Evolutionary conservation across 2,797 vertebrate genomes (phyloP).

Genomic region (Chrosomus eos): DNA sequence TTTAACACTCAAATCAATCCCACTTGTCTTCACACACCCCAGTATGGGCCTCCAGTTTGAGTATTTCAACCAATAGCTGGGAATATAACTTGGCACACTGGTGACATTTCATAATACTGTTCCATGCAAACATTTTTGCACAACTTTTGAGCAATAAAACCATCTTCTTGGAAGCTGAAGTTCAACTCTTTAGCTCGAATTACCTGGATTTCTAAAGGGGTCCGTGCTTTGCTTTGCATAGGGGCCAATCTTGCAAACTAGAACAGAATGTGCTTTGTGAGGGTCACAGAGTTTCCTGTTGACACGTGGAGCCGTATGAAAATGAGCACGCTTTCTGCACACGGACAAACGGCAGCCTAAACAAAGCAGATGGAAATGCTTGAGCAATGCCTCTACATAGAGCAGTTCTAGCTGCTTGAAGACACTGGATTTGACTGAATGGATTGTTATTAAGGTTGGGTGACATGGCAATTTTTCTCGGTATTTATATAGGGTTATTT

Average conservation of each 20-base stretch:
- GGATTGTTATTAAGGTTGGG: neutral
- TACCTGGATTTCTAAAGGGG: neutral
- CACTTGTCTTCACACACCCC: neutral
- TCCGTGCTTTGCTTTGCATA: slow-evolving; percentile 16
- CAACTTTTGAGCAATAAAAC: neutral
- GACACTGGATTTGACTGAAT: neutral
- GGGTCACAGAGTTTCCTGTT: slow-evolving; percentile 66
- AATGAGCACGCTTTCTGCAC: slow-evolving; percentile 62
- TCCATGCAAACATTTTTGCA: neutral
- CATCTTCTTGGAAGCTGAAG: neutral
- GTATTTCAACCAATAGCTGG: neutral
- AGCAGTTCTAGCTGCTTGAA: neutral
- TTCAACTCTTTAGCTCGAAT: slow-evolving; percentile 15
- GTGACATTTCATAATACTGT: neutral
- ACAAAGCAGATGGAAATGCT: slow-evolving; percentile 58
- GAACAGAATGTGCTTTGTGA: slow-evolving; percentile 75
- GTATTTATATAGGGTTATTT: neutral
- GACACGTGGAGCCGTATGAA: slow-evolving; percentile 67
- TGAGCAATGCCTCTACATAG: neutral
- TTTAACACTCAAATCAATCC: slow-evolving; percentile 4
- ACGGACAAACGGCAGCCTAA: slow-evolving; percentile 29
- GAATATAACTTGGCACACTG: slow-evolving; percentile 5
- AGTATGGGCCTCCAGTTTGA: neutral
- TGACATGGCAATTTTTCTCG: neutral
- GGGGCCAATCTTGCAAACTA: slow-evolving; percentile 56